Base-by-base conservation (phyloP, 1,140 invertebrate species). In the Cepaea nemoralis region DNA sequence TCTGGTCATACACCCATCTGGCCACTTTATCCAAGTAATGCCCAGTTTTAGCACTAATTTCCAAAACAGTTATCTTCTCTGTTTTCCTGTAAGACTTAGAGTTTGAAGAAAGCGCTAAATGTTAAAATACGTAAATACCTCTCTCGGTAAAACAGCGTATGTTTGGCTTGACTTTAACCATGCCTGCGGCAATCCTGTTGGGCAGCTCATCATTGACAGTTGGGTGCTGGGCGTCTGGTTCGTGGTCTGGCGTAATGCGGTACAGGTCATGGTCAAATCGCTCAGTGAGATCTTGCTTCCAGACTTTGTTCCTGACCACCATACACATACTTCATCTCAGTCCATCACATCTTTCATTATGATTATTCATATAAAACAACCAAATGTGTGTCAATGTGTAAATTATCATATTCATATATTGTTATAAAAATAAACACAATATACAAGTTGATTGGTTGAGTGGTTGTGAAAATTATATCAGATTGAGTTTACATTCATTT, bases 191-290 rank as follows among this genome's bases (percentile, higher is more conserved):
- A 14, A 93, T 90, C 59, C 92, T 85, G 83, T 93, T 93, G 0
- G 92, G 90, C 5, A 94, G 84, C 3, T 92, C 91, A 80, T 94
- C 93, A 80, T 93, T 93, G 3, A 93, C 87, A 31, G 91, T 92
- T 1, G 92, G 91, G 84, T 93, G 93, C 81, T 93, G 92, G 24
- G 88, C 84, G 40, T 91, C 88, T 14, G 92, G 88, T 31, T 89
- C 79, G 83, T 93, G 92, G 35, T 88, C 81, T 16, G 93, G 93
- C 76, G 92, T 89, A 67, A 93, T 81, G 12, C 66, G 48, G 70
- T 87, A 89, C n/a, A 80, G 63, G 39, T 90, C 89, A 80, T 94
- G 93, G 85, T 93, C 91, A 85, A 93, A 92, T 33, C 90, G 84
- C 22, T 77, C 35, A 80, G 85, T 88, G 10, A 87, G 69, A n/a